Conservation (phyloP, 2,797 vertebrate genomes). For the Hoplostethus mediterraneus region DNA sequence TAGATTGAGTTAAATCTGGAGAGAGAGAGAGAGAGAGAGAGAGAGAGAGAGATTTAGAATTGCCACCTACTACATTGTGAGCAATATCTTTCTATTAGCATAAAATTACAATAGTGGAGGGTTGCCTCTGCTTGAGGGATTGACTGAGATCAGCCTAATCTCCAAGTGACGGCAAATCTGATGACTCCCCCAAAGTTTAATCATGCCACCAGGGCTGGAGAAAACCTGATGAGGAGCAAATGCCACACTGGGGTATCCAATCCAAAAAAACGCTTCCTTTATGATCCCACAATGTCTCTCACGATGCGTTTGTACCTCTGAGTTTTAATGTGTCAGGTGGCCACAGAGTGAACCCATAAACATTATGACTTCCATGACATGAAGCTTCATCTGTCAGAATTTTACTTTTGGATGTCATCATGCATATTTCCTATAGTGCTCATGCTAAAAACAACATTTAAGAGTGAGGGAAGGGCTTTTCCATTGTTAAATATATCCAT, state of each 20-base stretch:
- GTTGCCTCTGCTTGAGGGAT: slow-evolving; percentile 68
- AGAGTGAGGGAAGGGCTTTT: too few relatives aligned
- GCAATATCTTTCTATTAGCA: slow-evolving; percentile 74
- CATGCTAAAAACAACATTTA: background rate
- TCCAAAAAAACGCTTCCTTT: slow-evolving; percentile 51
- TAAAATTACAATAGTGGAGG: slow-evolving; percentile 72
- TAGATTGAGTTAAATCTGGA: slow-evolving; percentile 39
- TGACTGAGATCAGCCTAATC: slow-evolving; percentile 73
- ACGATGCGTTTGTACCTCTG: slow-evolving; percentile 43
- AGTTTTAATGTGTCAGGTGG: slow-evolving; percentile 40
- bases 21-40: slow-evolving; percentile 21
- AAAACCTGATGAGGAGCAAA: slow-evolving; percentile 62
- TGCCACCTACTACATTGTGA: slow-evolving; percentile 62
- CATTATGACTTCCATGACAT: slow-evolving; percentile 24
- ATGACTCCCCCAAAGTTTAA: slow-evolving; percentile 75
- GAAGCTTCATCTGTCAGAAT: slow-evolving; percentile 35
- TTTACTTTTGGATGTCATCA: slow-evolving; percentile 18
- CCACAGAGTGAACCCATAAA: slow-evolving; percentile 46
- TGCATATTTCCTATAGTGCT: slow-evolving; percentile 2
- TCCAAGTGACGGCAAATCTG: slow-evolving; percentile 70
- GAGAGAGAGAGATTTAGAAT: slow-evolving; percentile 62
- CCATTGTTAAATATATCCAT: too few relatives aligned
- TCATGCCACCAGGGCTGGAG: slow-evolving; percentile 71
- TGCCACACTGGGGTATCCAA: slow-evolving; percentile 59
- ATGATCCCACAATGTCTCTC: slow-evolving; percentile 50